A percentile compares a stretch with the other conserved stretches of the same genome.
Evolutionary conservation across 2,888 invertebrate species (phyloP).

Genomic region (Pyrochroa serraticornis): DNA sequence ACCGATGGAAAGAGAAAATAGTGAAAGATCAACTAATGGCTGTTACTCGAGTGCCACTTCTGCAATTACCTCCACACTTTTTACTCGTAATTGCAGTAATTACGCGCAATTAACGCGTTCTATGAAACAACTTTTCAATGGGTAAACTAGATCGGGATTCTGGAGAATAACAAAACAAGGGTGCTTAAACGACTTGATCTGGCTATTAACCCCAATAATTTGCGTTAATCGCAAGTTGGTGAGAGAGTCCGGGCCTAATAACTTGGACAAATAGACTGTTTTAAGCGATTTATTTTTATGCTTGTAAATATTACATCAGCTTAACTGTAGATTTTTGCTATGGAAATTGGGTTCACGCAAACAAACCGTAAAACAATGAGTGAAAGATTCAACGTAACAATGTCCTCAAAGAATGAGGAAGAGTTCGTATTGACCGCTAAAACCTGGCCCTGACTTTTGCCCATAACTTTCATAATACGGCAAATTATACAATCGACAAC

Average conservation of each 20-base stretch:
- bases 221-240: neutral
- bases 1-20: constrained; percentile 32
- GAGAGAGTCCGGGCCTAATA: neutral
- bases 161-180: no score
- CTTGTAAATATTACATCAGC: constrained; percentile 17
- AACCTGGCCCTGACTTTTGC: constrained; percentile 49
- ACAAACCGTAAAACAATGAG: constrained; percentile 31
- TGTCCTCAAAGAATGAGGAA: constrained; percentile 40
- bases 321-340: constrained; percentile 33
- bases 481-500: constrained; percentile 45
- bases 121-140: no score
- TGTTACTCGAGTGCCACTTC: constrained; percentile 8
- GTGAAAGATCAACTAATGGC: constrained; percentile 29
- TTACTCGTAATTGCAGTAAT: constrained; percentile 16
- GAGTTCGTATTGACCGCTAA: constrained; percentile 45
- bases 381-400: constrained; percentile 23
- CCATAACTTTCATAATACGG: constrained; percentile 48
- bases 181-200: neutral
- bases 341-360: constrained; percentile 32
- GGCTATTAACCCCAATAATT: constrained; percentile 3
- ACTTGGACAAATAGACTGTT: neutral
- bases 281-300: neutral
- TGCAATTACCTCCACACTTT: constrained; percentile 7
- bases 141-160: no score
- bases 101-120: neutral